Base-by-base conservation (phyloP, 2,888 invertebrate species). In the Drosophila melanocephala region DNA sequence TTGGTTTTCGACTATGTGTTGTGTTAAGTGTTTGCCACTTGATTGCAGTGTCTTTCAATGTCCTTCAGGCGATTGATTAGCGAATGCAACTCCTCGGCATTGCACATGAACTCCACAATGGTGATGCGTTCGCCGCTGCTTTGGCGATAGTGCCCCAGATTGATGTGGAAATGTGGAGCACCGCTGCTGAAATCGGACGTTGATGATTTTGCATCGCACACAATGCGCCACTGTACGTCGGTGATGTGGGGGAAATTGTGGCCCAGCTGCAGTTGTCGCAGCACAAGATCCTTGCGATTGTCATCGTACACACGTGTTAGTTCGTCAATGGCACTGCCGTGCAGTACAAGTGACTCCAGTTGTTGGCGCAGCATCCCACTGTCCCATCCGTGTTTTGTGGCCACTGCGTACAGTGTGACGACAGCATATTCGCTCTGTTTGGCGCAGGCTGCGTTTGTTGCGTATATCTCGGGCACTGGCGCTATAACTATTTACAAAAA, bases 371-470 rank as follows among this genome's bases (percentile, higher is more conserved):
- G 71, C 22, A 87, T 84, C 16, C 72, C 77, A 22, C 66, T 78
- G 71, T 93, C 92, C 74, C 90, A 91, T 3, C 84, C 79, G 58
- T 93, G 89, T 76, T 93, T 93, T 22, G 92, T 92, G 37, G 93
- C 92, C 39, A 93, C 64, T 7, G 92, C 88, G 28, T 92, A 87
- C 0, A 93, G 78, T 1, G 92, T 87, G 5, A 92, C 92, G 4
- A 94, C 90, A 0, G 93, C 92, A 71, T 92, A 93, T 80, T 94
- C 94, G 73, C 93, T 92, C 72, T 93, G 93, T 66, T 93, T 94
- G 5, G 92, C 92, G 50, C 91, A 91, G 42, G 90, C 91, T 6
- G 92, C 93, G 58, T 93, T 91, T 16, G 84, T 83, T n/a, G 93
- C 92, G 71, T 94, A 93, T 50, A 94, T 92, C 79, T 93, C 94